These are phyloP conservation scores for Eufriesea mexicana DNA, from an alignment of 1,140 invertebrate genomes.

Conservation along the genomic window DNA sequence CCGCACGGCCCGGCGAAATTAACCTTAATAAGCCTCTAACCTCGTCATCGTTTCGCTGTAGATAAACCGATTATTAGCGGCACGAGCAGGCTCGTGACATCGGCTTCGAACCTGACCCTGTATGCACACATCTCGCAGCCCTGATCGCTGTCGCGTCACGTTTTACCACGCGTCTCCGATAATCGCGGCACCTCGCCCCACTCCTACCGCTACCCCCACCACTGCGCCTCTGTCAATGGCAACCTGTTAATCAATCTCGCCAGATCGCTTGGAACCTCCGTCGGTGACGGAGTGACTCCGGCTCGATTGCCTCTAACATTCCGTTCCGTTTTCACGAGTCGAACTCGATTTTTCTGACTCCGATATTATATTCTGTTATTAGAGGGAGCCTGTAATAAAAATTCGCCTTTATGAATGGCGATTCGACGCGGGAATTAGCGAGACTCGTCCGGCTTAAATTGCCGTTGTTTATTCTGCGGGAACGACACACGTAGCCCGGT, in stretches of 20 bases:
- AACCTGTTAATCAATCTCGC: background rate
- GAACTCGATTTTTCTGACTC: too few species aligned
- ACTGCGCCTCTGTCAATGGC: background rate
- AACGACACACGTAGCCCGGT: constrained; percentile 43
- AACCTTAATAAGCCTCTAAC: constrained; percentile 56
- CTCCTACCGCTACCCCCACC: background rate
- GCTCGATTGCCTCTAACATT: background rate
- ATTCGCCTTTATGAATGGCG: background rate
- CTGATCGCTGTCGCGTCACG: constrained; percentile 13
- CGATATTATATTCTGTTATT: too few species aligned
- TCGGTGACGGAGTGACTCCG: fast-evolving
- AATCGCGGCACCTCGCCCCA: background rate
- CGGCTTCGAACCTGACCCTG: constrained; percentile 59
- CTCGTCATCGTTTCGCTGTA: constrained; percentile 49
- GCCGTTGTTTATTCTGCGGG: constrained; percentile 37
- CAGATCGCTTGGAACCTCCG: too few species aligned
- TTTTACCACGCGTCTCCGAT: background rate
- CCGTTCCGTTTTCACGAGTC: too few species aligned
- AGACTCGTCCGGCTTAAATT: background rate
- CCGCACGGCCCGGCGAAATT: constrained; percentile 31
- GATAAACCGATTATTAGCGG: constrained; percentile 63
- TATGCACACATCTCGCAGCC: background rate
- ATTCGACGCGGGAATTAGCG: constrained; percentile 21
- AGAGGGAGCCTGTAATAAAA: background rate
- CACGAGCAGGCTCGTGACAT: constrained; percentile 58